phyloP scores from a whole-genome alignment of 37 sponge, comb jelly and placozoan species.

The Dysidea cf. avara region DNA sequence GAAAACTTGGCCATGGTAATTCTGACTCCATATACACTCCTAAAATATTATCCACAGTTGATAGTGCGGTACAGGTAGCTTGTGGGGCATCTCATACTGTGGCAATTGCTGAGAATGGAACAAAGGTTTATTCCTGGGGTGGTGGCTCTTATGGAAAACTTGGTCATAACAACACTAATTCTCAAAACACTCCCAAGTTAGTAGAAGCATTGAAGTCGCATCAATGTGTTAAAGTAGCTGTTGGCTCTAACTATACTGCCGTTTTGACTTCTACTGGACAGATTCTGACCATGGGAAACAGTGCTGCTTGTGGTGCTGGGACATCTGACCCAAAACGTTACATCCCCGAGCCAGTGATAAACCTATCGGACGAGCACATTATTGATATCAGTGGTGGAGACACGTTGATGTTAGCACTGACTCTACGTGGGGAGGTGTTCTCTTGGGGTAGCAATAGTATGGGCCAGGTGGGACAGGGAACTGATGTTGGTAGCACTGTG shows the following conservation, averaged over 20 bases:
- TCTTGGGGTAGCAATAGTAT: slow-evolving; percentile 92
- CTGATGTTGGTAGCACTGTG: slow-evolving; percentile 55
- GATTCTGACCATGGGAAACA: slow-evolving; percentile 74
- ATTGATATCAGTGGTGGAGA: slow-evolving; percentile 83
- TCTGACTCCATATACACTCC: slow-evolving; percentile 24
- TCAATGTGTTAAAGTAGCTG: neutral
- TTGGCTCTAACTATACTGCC: slow-evolving; percentile 4
- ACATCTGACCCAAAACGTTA: slow-evolving; percentile 42
- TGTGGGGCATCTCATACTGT: slow-evolving; percentile 86
- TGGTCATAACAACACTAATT: slow-evolving; percentile 82
- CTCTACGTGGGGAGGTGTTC: slow-evolving; percentile 86
- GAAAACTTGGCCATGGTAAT: slow-evolving; percentile 82
- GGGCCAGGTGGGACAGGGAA: slow-evolving; percentile 92
- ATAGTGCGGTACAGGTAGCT: slow-evolving; percentile 58
- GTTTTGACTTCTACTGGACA: slow-evolving; percentile 6
- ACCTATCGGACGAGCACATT: slow-evolving; percentile 58
- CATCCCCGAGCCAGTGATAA: slow-evolving; percentile 65
- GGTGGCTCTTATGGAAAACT: slow-evolving; percentile 76
- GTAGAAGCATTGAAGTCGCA: neutral
- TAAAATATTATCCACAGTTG: slow-evolving; percentile 42
- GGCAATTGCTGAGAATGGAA: slow-evolving; percentile 63
- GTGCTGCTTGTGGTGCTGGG: slow-evolving; percentile 65
- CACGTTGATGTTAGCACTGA: slow-evolving; percentile 86
- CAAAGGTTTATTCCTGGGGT: slow-evolving; percentile 88
- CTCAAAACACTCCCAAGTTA: slow-evolving; percentile 62